Evolutionary conservation across 2,888 invertebrate species (phyloP), one percentile per base, ranked within the genome.

Genomic region (Onchidella celtica): DNA sequence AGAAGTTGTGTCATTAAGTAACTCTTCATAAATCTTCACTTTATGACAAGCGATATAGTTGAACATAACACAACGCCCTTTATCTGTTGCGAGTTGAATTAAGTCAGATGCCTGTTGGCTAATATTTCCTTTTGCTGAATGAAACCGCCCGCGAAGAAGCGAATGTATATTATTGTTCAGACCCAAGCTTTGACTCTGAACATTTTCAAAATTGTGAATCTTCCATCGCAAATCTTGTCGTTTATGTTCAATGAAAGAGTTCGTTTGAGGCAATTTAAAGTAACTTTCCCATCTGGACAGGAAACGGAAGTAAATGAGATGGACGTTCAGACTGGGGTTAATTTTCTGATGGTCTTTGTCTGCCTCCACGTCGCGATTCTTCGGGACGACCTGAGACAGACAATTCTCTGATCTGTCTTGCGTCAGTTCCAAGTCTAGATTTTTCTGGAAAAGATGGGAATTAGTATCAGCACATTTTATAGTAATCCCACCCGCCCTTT

Each of bases 241-340:
- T 40, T 55, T 59, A 24, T 69, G 69, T 32, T 78, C 78, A 17
- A 78, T 55, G 2, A 78, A 57, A 21, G 69, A 14, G 29, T 78
- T 40, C 24, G 57, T n/a, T 11, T 34, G 17, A 4, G 68, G 78
- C 3, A 78, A 34, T 59, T 69, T 78, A 3, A 59, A 0, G 38
- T 34, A 69, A n/a, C 78, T 78, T 69, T 78, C 78, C 78, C 78
- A 78, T 29, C 57, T 40, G 2, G 78, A 78, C 61, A 69, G 34
- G 4, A 78, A 32, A 17, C 78, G 68, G 21, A 78, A 78, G n/a
- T 69, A 78, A n/a, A 78, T 57, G 2, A 78, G 6, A 47, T 78
- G 66, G 1, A 78, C 34, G 11, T 76, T 47, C 9, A 47, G 11
- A 17, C n/a, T 74, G 6, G 38, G 17, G 40, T 27, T 40, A 1